Evolutionary conservation across 2,113 vertebrate genomes (phyloP).

Genomic region (Cynoglossus semilaevis): DNA sequence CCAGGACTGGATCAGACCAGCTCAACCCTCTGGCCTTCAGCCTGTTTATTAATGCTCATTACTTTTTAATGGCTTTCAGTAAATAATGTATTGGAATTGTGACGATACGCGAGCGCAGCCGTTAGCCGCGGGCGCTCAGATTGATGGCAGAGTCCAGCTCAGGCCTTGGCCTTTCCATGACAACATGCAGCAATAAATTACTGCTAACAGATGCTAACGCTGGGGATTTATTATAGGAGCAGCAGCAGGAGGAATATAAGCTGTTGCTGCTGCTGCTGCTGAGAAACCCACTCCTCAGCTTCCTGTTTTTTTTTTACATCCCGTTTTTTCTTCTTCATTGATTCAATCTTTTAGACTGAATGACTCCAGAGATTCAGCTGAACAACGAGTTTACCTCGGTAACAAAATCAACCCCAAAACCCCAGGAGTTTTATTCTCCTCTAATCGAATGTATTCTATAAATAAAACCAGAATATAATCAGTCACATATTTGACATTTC

Average conservation of each 20-base stretch:
- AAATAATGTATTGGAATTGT: conserved; percentile 73
- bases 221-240: conserved; percentile 51
- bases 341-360: no score
- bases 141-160: conserved; percentile 58
- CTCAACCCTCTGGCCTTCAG: conserved; percentile 58
- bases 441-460: no score
- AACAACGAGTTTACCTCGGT: no score
- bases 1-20: conserved; percentile 43
- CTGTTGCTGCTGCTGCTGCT: no score
- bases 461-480: no score
- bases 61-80: conserved; percentile 67
- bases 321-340: no score
- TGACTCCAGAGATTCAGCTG: no score
- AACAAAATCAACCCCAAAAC: no score
- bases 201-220: conserved; percentile 53
- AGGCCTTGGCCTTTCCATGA: conserved; percentile 53
- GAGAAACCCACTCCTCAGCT: no score
- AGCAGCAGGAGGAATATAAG: neutral
- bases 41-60: conserved; percentile 69
- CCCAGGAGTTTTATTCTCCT: no score
- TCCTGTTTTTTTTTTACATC: no score
- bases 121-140: conserved; percentile 62
- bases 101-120: conserved; percentile 66
- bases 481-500: no score
- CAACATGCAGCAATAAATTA: conserved; percentile 64